Evolutionary conservation across 2,888 invertebrate species (phyloP).

Genomic region (Harpalus rufipes): DNA sequence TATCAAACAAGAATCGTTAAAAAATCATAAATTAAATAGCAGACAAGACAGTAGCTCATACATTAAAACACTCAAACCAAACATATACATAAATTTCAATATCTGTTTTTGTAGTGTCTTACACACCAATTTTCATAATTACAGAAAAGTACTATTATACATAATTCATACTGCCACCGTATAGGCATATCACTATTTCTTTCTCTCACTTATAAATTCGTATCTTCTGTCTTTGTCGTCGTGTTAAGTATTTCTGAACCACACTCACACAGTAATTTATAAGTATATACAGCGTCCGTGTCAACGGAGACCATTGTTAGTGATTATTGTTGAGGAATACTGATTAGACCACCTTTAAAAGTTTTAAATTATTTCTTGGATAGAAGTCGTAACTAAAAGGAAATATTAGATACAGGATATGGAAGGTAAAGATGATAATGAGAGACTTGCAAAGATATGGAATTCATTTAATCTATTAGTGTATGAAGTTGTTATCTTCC

Average conservation of each 20-base stretch:
- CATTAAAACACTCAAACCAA: background rate
- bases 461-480: too few relatives aligned
- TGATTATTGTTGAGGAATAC: background rate
- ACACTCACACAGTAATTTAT: background rate
- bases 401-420: conserved; percentile 3
- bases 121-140: background rate
- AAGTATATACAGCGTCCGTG: background rate
- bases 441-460: background rate
- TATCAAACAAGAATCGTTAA: background rate
- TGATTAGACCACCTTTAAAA: background rate
- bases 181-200: background rate
- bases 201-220: background rate
- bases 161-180: background rate
- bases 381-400: background rate
- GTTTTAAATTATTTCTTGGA: background rate
- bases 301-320: background rate
- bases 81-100: background rate
- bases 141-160: background rate
- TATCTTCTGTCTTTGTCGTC: background rate
- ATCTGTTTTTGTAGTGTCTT: background rate
- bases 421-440: background rate
- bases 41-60: background rate
- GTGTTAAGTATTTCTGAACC: background rate
- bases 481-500: too few relatives aligned
- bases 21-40: background rate